Base-by-base conservation (phyloP, 2,113 vertebrate species). In the Podilymbus podiceps region DNA sequence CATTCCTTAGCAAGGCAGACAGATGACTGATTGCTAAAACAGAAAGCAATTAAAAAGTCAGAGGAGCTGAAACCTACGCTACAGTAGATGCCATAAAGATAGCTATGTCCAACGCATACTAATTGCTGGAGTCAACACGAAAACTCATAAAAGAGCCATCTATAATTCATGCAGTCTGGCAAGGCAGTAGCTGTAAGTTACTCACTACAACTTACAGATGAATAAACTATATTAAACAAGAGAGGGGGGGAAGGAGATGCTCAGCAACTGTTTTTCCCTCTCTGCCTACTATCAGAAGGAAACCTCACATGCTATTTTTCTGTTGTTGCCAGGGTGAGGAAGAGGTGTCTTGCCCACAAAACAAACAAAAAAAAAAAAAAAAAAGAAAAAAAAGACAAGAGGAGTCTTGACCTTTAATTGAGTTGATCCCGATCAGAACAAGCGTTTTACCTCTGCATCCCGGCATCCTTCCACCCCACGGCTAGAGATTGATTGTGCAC, bases 111-210 rank as follows among this genome's bases (percentile, higher is more conserved):
- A 69, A 71, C 1, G 56, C 92, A 94, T 85, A 81, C 94, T 94
- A 91, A 97, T 97, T 89, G 76, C 90, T 71, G 63, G 80, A 96
- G 81, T 55, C 90, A 49, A 87, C 92, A 94, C 3, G 25, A 85
- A 94, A 88, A 89, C 88, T 93, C 93, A 88, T 95, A 96, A 95
- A 97, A 96, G 64, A 88, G 84, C 73, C 84, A 96, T 94, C 85
- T 96, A 96, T 97, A 97, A 97, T 96, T 97, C 93, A 97, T 95
- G 90, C 78, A 75, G 53, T 79, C 94, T 94, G 81, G 88, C 93
- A 95, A 95, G 86, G 59, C 77, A 60, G 81, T 47, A 69, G 66
- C 89, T 87, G 28, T 55, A 72, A 89, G 94, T 87, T 92, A 80
- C 80, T 85, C 44, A 23, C 63, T 79, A 62, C 92, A 82, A 92